Percentiles rank a stretch among this genome's conserved stretches.
These are phyloP conservation scores for Nesidiocoris tenuis DNA, from an alignment of 2,888 invertebrate genomes.

Conservation along the genomic window DNA sequence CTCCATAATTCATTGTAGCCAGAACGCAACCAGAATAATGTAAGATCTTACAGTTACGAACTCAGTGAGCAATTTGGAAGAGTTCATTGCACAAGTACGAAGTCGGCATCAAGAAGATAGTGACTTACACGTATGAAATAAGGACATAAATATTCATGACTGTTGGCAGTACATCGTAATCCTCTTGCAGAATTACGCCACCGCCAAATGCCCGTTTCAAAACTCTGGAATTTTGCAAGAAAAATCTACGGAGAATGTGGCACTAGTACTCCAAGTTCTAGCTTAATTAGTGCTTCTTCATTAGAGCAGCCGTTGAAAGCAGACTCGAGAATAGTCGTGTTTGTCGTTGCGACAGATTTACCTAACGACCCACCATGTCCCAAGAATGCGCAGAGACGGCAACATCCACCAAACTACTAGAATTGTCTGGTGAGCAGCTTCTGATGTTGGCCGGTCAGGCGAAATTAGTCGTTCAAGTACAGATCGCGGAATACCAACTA, in stretches of 20 bases:
- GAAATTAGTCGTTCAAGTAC: too few relatives aligned
- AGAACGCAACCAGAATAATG: too few relatives aligned
- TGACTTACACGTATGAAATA: not conserved
- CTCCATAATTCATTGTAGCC: too few relatives aligned
- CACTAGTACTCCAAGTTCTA: not conserved
- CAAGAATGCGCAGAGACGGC: too few relatives aligned
- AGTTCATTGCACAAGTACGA: too few relatives aligned
- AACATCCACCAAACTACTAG: too few relatives aligned
- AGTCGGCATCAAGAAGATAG: too few relatives aligned
- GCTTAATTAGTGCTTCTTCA: not conserved
- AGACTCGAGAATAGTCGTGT: not conserved
- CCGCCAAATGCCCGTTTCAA: not conserved
- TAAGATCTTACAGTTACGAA: too few relatives aligned
- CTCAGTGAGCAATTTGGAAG: too few relatives aligned
- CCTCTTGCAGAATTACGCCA: not conserved
- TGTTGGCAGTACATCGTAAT: not conserved
- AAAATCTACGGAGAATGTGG: not conserved
- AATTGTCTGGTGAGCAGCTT: too few relatives aligned
- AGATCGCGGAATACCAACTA: too few relatives aligned
- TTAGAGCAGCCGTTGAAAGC: not conserved
- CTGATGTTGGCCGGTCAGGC: too few relatives aligned
- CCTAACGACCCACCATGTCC: not conserved
- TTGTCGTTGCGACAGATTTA: not conserved
- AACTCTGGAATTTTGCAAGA: not conserved
- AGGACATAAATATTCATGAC: not conserved